A percentile compares a stretch with the other conserved stretches of the same genome.
Conservation (phyloP, 1,140 invertebrate genomes). For the Ladona fulva region DNA sequence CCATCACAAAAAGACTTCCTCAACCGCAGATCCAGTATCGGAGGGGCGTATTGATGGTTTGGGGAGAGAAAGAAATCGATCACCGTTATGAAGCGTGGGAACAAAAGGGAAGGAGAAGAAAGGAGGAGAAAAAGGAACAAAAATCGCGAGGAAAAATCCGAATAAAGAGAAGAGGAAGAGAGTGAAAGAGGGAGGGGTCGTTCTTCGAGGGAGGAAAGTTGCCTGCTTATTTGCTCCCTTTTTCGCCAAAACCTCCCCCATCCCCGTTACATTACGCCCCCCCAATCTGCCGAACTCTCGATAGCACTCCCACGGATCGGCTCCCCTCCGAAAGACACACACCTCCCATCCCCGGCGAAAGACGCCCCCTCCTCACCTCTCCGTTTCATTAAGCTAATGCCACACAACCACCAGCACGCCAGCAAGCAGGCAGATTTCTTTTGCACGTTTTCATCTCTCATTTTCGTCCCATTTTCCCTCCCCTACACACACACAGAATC, state of each 20-base stretch:
- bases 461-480: not conserved
- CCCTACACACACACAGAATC: not conserved
- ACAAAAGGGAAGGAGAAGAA: too few relatives aligned
- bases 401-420: not conserved
- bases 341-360: not conserved
- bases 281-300: not conserved
- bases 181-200: not conserved
- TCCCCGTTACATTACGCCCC: not conserved
- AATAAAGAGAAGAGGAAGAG: not conserved
- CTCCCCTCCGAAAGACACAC: not conserved
- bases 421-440: conserved; percentile 8
- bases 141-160: not conserved
- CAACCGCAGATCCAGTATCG: too few relatives aligned
- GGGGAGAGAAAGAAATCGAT: too few relatives aligned
- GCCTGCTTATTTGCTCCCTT: conserved; percentile 3
- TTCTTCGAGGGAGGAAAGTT: not conserved
- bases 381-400: conserved; percentile 9
- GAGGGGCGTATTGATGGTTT: too few relatives aligned
- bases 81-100: too few relatives aligned
- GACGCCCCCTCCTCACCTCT: not conserved
- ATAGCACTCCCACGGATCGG: not conserved
- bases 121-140: not conserved
- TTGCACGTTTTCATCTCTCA: not conserved
- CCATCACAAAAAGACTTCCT: not conserved
- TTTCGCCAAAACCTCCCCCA: not conserved